Percentiles rank a stretch among this genome's conserved stretches.
These are phyloP conservation scores for Sebastes elongatus DNA, from an alignment of 2,797 vertebrate species.

Conservation along the genomic window DNA sequence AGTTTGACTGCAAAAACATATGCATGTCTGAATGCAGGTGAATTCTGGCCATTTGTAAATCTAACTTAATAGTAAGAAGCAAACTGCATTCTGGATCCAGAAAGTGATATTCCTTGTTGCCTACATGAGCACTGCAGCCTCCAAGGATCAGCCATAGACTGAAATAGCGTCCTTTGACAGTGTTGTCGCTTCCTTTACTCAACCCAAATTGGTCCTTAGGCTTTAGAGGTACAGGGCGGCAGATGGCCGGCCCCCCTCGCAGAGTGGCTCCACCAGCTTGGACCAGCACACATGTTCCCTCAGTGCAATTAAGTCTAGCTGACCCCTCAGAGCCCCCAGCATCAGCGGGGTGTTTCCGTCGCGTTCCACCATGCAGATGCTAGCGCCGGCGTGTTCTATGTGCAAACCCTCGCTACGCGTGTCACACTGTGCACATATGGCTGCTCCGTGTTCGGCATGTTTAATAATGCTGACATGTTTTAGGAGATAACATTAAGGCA, in stretches of 20 bases:
- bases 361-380: constrained; percentile 74
- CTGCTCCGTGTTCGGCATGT: constrained; percentile 70
- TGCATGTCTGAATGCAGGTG: not conserved
- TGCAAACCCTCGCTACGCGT: constrained; percentile 46
- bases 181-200: constrained; percentile 44
- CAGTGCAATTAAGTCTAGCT: constrained; percentile 79
- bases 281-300: constrained; percentile 78
- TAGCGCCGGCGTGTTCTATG: constrained; percentile 49
- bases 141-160: not conserved
- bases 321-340: constrained; percentile 75
- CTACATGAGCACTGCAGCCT: constrained; percentile 1
- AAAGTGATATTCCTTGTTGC: not conserved
- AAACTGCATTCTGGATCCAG: not conserved
- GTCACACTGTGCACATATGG: constrained; percentile 80
- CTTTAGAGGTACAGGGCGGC: constrained; percentile 59
- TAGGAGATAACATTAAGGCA: constrained; percentile 59
- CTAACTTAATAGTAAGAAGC: not conserved
- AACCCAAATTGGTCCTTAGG: constrained; percentile 61
- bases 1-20: not conserved
- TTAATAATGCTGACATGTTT: constrained; percentile 70
- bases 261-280: constrained; percentile 65
- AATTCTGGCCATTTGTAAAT: not conserved
- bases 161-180: constrained; percentile 43
- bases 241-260: constrained; percentile 74
- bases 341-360: constrained; percentile 77